phyloP scores from a whole-genome alignment of 2,113 vertebrate genomes.

The Mungos mungo region DNA sequence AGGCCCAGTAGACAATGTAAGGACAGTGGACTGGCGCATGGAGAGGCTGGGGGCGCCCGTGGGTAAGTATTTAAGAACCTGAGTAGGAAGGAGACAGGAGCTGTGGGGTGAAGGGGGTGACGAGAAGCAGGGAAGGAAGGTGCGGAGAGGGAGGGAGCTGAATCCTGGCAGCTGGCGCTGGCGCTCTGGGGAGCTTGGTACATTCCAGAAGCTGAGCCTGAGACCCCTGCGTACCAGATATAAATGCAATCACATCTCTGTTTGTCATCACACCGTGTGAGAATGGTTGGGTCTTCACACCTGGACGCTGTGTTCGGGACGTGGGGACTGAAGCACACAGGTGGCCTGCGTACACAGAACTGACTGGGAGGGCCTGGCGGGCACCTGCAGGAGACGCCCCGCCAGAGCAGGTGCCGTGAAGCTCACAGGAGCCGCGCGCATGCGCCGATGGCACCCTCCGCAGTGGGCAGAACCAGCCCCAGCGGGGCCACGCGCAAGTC shows the following conservation, averaged over 20 bases:
- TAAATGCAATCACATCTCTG: neutral
- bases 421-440: neutral
- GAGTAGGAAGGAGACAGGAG: neutral
- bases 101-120: neutral
- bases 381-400: neutral
- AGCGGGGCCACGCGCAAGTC: rapidly evolving
- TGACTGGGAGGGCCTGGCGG: neutral
- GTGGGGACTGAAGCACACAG: neutral
- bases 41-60: neutral
- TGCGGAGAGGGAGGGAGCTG: too few relatives aligned
- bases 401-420: neutral
- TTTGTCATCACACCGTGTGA: neutral
- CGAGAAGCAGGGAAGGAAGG: neutral
- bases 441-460: too few relatives aligned
- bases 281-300: neutral
- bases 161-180: too few relatives aligned
- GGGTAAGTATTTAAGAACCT: neutral
- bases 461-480: neutral
- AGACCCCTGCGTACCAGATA: neutral
- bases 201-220: neutral
- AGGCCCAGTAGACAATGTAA: neutral
- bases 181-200: neutral
- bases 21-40: neutral
- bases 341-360: neutral
- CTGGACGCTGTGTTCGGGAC: neutral